Evolutionary conservation across 2,797 vertebrate genomes (phyloP), one percentile per base, ranked within the genome.

Genomic region (Sarcophilus harrisii): DNA sequence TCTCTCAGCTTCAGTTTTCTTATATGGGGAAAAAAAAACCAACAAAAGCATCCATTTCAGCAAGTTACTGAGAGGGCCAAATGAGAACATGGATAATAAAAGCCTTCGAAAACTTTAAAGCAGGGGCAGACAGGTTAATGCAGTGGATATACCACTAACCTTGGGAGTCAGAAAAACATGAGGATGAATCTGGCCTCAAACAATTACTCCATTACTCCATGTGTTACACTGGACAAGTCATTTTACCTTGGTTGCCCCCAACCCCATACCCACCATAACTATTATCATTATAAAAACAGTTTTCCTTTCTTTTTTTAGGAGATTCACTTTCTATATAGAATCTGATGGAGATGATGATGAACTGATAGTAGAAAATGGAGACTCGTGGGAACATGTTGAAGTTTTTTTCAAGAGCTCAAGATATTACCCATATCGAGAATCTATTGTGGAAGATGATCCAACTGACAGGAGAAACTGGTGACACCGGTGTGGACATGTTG

Each of bases 341-440:
- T 99, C 99, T 0, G 99, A 99, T 90, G 99, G 99, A 57, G 99
- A 99, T 98, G 99, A 99, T 0, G 99, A 99, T 2, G 99, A 99
- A 96, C 98, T 99, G 96, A 99, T 99, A 18, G 99, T 99, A 97
- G 99, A 99, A 97, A 99, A 99, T 0, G 99, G 98, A 11, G 99
- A 99, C 73, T 97, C 98, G 0, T 97, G 98, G 54, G 54, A 55
- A 55, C 10, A 55, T 55, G 54, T 55, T 55, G 54, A 55, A 55
- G 54, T 55, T 55, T 55, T 55, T 55, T 55, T 55, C 52, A 55
- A 55, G 54, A 11, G 54, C 54, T 55, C 9, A 55, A 55, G 11
- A 55, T 5, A 55, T 55, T 55, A 55, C 54, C 54, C 54, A 55
- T 55, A 55, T 55, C 5, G 10, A 55, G 54, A 55, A 55, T 55